These are phyloP conservation scores for Zophobas atratus DNA, from an alignment of 1,140 invertebrate genomes.

Conservation along the genomic window DNA sequence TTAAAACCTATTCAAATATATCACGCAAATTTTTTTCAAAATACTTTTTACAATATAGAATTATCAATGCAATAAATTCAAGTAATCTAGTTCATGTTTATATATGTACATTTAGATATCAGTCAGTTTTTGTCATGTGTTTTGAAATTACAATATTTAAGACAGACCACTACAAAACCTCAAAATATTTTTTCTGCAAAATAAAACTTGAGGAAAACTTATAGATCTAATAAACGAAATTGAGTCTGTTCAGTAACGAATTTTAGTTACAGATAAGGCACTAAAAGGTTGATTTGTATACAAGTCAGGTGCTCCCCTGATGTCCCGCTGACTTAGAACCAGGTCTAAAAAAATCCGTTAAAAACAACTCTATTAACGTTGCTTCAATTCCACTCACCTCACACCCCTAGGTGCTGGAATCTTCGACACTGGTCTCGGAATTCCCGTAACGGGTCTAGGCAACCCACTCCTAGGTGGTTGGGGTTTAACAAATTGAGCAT, in stretches of 20 bases:
- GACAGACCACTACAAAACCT: neutral
- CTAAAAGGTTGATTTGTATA: no score
- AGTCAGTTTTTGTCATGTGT: constrained; percentile 33
- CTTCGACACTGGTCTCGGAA: constrained; percentile 52
- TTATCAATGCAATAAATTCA: no score
- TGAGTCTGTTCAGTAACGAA: no score
- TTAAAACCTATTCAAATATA: no score
- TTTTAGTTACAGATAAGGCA: constrained; percentile 18
- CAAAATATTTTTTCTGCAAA: no score
- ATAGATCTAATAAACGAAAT: no score
- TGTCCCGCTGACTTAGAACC: constrained; percentile 11
- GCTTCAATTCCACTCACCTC: constrained; percentile 39
- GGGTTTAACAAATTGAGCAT: constrained; percentile 43
- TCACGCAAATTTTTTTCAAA: constrained; percentile 28
- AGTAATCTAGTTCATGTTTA: constrained; percentile 7
- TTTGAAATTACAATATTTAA: constrained; percentile 31
- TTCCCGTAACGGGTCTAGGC: constrained; percentile 51
- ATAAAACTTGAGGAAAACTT: no score
- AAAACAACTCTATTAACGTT: neutral
- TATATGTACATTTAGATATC: constrained; percentile 13
- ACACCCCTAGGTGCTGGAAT: constrained; percentile 53
- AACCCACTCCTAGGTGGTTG: constrained; percentile 48
- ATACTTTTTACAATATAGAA: constrained; percentile 35
- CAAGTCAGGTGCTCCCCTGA: no score
- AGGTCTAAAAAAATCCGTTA: constrained; percentile 4